A percentile compares a stretch with the other conserved stretches of the same genome.
Conservation (phyloP, 2,797 vertebrate genomes). For the Aldrovandia affinis region DNA sequence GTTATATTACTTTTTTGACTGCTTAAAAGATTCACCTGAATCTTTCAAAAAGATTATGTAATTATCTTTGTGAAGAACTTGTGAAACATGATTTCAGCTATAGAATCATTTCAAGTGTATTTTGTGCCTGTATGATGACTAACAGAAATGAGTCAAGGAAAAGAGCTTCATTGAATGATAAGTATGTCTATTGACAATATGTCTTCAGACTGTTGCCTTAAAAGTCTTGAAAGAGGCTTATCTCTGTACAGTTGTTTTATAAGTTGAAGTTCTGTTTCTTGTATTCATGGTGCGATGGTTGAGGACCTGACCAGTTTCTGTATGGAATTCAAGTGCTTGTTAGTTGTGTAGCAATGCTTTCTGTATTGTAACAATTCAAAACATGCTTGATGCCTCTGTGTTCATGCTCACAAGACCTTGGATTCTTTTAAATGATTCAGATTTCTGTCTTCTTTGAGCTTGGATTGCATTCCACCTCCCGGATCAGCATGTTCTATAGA, state of each 20-base stretch:
- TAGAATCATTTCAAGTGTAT: background rate
- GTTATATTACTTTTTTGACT: no score
- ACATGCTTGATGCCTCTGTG: background rate
- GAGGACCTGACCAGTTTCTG: background rate
- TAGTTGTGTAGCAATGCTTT: background rate
- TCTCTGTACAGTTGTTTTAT: background rate
- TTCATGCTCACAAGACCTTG: background rate
- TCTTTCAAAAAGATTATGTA: no score
- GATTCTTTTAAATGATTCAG: conserved; percentile 4
- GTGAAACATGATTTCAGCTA: background rate
- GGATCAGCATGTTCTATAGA: background rate
- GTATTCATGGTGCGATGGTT: background rate
- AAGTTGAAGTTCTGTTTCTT: no score
- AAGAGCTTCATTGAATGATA: background rate
- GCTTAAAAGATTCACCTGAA: no score
- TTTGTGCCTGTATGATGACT: background rate
- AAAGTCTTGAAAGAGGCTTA: background rate
- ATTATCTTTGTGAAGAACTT: background rate
- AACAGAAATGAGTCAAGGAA: background rate
- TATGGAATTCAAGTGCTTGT: background rate
- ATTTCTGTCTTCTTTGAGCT: no score
- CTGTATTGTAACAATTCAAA: background rate
- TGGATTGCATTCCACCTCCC: background rate
- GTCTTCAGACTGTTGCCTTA: background rate
- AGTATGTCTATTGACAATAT: no score